Evolutionary conservation across 2,113 vertebrate species (phyloP).

Genomic region (Protobothrops flavoviridis): DNA sequence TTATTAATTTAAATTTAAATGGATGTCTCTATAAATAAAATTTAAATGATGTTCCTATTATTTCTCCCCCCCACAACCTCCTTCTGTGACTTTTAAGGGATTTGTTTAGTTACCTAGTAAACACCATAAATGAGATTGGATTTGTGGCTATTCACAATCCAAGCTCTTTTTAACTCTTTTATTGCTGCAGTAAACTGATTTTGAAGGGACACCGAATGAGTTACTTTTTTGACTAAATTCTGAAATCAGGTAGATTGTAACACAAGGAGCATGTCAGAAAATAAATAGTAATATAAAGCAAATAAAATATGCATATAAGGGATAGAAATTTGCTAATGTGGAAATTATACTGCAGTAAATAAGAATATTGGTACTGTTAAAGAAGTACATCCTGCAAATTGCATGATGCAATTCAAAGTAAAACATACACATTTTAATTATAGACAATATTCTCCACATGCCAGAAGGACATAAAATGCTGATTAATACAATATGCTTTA

Average conservation of each 20-base stretch:
- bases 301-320: neutral
- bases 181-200: neutral
- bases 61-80: neutral
- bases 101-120: neutral
- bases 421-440: constrained; percentile 53
- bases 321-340: neutral
- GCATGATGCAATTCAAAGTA: constrained; percentile 37
- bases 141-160: neutral
- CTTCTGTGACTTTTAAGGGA: neutral
- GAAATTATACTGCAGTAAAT: neutral
- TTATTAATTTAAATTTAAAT: neutral
- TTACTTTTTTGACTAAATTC: neutral
- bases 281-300: neutral
- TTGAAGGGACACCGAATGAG: neutral
- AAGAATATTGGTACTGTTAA: neutral
- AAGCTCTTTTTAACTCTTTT: neutral
- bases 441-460: constrained; percentile 39
- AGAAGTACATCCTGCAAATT: constrained; percentile 9
- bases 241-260: neutral
- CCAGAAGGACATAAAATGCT: constrained; percentile 44
- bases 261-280: neutral
- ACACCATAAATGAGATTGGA: neutral
- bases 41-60: neutral
- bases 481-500: constrained; percentile 59
- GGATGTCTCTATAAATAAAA: neutral